phyloP scores from a whole-genome alignment of 2,797 vertebrate genomes.

The Sitta carolinensis region DNA sequence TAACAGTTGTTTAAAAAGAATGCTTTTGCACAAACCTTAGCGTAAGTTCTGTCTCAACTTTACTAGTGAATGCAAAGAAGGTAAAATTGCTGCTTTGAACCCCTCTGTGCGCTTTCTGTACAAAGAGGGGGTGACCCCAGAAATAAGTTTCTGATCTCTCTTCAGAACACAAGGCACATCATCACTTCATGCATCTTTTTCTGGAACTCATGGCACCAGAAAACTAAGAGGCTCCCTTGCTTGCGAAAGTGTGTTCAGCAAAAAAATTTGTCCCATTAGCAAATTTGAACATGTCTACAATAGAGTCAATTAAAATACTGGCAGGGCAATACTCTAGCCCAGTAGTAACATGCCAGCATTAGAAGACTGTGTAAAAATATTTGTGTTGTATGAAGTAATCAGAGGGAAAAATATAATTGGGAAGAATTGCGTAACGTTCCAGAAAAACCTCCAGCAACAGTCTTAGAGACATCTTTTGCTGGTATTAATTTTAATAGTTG shows the following conservation, averaged over 20 bases:
- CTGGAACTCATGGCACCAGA: neutral
- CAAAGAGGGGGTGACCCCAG: neutral
- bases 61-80: neutral
- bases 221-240: neutral
- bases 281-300: neutral
- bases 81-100: neutral
- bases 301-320: neutral
- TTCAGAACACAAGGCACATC: neutral
- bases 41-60: neutral
- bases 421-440: neutral
- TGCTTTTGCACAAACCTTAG: neutral
- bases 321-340: neutral
- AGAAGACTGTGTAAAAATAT: neutral
- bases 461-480: neutral
- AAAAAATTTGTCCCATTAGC: neutral
- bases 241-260: neutral
- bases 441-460: neutral
- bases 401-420: neutral
- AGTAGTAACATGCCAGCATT: neutral
- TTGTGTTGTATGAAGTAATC: neutral
- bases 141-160: neutral
- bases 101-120: neutral
- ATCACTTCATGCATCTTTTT: neutral
- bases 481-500: neutral
- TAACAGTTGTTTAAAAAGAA: neutral